These are phyloP conservation scores for Eumerus sabulonum DNA, from an alignment of 2,888 invertebrate species.

Conservation along the genomic window DNA sequence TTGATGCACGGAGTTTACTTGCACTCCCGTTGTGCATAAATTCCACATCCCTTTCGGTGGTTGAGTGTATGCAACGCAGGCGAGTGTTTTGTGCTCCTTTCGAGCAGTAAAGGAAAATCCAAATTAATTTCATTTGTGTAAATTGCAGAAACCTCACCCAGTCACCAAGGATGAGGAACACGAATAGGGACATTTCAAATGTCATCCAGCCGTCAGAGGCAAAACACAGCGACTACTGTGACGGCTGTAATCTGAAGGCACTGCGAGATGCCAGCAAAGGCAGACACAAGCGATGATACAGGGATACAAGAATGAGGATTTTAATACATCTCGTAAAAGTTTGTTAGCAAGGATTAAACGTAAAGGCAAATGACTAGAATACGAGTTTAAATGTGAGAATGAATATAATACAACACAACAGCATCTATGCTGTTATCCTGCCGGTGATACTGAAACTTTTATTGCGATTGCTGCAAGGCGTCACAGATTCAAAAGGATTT, in stretches of 20 bases:
- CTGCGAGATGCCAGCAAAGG: too few species aligned
- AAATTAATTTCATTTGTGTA: slow-evolving; percentile 67
- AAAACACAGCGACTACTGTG: slow-evolving; percentile 16
- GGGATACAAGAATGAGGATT: slow-evolving; percentile 18
- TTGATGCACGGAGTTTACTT: background rate
- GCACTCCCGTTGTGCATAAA: background rate
- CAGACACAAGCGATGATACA: too few species aligned
- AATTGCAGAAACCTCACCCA: slow-evolving; percentile 50
- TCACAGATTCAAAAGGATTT: slow-evolving; percentile 53
- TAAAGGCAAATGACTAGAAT: slow-evolving; percentile 5
- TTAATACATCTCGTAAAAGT: slow-evolving; percentile 64
- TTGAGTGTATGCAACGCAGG: too few species aligned
- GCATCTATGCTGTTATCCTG: background rate
- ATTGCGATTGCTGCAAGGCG: slow-evolving; percentile 45
- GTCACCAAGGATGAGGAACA: slow-evolving; percentile 7
- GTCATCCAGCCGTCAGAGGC: slow-evolving; percentile 54
- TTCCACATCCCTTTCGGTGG: too few species aligned
- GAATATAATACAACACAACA: too few species aligned
- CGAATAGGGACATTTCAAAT: slow-evolving; percentile 37
- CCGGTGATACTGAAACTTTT: slow-evolving; percentile 9
- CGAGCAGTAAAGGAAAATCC: slow-evolving; percentile 42
- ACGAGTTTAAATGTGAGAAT: too few species aligned
- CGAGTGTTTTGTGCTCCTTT: slow-evolving; percentile 14
- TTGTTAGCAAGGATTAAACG: slow-evolving; percentile 48
- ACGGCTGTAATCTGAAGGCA: slow-evolving; percentile 22